phyloP scores from a whole-genome alignment of 2,888 invertebrate species.

The Dryobotodes eremita region DNA sequence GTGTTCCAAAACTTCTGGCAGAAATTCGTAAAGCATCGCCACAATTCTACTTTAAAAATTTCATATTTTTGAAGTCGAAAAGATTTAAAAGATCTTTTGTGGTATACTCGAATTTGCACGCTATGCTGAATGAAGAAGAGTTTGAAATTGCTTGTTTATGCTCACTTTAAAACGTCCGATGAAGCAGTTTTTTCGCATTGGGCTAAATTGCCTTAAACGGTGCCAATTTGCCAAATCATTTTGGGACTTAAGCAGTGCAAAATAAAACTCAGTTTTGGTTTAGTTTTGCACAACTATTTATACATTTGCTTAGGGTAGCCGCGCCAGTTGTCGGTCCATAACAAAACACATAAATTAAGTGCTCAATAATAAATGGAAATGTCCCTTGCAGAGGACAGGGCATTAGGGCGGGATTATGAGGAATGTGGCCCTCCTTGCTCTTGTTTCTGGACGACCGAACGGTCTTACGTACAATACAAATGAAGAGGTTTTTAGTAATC shows the following conservation, averaged over 20 bases:
- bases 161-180: slow-evolving; percentile 82
- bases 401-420: slow-evolving; percentile 91
- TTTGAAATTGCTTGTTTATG: slow-evolving; percentile 67
- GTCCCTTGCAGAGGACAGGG: slow-evolving; percentile 91
- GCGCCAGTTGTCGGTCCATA: slow-evolving; percentile 89
- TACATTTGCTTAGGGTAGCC: slow-evolving; percentile 73
- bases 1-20: not conserved
- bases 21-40: slow-evolving; percentile 41
- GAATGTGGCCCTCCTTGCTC: slow-evolving; percentile 82
- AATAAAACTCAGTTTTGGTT: slow-evolving; percentile 66
- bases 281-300: slow-evolving; percentile 51
- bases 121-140: slow-evolving; percentile 55
- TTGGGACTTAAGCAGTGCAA: slow-evolving; percentile 37
- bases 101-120: slow-evolving; percentile 67
- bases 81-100: slow-evolving; percentile 73
- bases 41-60: slow-evolving; percentile 79
- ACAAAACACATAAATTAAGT: slow-evolving; percentile 91
- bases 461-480: slow-evolving; percentile 65
- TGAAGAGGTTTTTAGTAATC: slow-evolving; percentile 66
- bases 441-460: slow-evolving; percentile 73
- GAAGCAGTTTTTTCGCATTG: slow-evolving; percentile 76
- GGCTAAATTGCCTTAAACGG: slow-evolving; percentile 65
- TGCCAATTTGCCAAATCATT: slow-evolving; percentile 46
- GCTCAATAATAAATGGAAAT: slow-evolving; percentile 92
- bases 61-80: slow-evolving; percentile 69